These are phyloP conservation scores for Myioborus miniatus DNA, from an alignment of 2,797 vertebrate species.

Conservation along the genomic window DNA sequence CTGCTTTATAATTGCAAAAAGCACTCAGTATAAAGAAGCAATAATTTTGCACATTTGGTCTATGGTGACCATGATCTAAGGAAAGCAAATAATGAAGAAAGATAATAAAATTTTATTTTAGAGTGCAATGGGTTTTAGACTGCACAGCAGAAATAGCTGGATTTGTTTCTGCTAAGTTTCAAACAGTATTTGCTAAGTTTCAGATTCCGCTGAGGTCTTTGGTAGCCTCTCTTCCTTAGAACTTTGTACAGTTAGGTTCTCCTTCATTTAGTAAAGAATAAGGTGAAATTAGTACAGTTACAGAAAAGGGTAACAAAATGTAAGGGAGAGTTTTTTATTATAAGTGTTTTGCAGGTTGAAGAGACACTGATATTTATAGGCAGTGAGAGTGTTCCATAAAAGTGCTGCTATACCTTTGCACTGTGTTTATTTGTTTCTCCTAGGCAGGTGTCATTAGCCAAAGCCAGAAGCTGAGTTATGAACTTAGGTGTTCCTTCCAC, in stretches of 20 bases:
- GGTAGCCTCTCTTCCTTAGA: not conserved
- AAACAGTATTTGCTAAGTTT: not conserved
- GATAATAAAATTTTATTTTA: not conserved
- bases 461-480: not conserved
- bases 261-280: not conserved
- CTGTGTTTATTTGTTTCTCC: not conserved
- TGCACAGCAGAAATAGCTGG: not conserved
- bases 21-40: not conserved
- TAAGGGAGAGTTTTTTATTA: not conserved
- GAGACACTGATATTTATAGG: not conserved
- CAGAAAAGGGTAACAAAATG: not conserved
- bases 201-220: not conserved
- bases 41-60: not conserved
- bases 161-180: not conserved
- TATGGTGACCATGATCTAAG: not conserved
- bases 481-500: not conserved
- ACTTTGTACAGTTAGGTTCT: not conserved
- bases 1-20: not conserved
- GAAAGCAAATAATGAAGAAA: not conserved
- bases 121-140: not conserved
- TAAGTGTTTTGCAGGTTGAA: not conserved
- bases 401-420: not conserved
- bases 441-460: not conserved
- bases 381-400: not conserved
- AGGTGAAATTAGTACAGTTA: not conserved